Evolutionary conservation across 37 sponge, comb jelly and placozoan species (phyloP), one percentile per base, ranked within the genome.

Genomic region (Halisarca cf. caerulea): DNA sequence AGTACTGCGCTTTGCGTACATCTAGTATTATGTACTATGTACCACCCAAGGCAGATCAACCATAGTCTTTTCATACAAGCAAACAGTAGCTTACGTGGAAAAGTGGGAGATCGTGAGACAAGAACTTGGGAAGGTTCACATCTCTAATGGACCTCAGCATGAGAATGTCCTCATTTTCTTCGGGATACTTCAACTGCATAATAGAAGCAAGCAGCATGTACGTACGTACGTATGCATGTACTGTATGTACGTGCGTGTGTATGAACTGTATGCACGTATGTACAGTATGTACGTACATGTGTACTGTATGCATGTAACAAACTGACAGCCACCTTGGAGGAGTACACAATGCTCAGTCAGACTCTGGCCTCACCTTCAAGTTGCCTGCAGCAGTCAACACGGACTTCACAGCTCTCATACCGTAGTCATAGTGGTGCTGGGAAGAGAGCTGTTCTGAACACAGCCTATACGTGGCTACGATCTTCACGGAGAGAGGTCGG

Each of bases 361-460:
- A 47, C 51, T 47, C 6, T 47, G 51, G 2, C 36, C 78, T 17
- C 57, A 85, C 86, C 85, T 99, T 99, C 45, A 99, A 79, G 79
- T 99, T 99, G 6, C 90, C 99, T 34, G 99, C 99, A 28, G 99
- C 99, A 47, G 99, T 99, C 39, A 99, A 85, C 30, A 99, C 99
- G 72, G 99, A 97, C 84, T 99, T 99, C 54, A 99, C 99, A 51
- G 99, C 99, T 35, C 99, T 89, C 99, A 99, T 99, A 2, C 99
- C 99, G 86, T 99, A 99, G 81, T 99, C 99, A 78, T 99, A 99
- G 78, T 99, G 99, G 68, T 95, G 96, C 66, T 99, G 99, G 11
- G 97, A 96, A 15, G 97, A 97, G 53, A 99, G 92, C 89, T 99
- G 99, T 73, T 99, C 99, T 20, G 99, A 99, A 66, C 99, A 99